A percentile compares a stretch with the other conserved stretches of the same genome.
Conservation (phyloP, 1,140 invertebrate species). For the Metopolophium dirhodum region DNA sequence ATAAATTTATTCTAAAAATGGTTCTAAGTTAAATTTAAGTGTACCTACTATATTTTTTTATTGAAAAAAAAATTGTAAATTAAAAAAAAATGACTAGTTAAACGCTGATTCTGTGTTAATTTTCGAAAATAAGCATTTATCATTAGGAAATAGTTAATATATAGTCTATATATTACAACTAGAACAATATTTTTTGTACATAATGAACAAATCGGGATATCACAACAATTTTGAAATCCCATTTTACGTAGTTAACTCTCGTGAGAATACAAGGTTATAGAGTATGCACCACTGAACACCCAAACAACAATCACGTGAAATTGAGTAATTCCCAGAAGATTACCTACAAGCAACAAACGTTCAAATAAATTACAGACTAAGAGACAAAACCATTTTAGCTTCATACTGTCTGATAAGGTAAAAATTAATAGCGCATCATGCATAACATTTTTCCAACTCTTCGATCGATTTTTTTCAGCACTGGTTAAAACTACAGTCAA, state of each 20-base stretch:
- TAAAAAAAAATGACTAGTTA: not conserved
- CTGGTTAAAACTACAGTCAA: not conserved
- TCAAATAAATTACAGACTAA: slow-evolving; percentile 2
- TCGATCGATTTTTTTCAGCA: not conserved
- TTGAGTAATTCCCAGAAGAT: slow-evolving; percentile 2
- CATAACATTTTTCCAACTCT: not conserved
- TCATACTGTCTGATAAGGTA: not conserved
- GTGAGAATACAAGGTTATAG: not conserved
- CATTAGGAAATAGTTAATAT: not conserved
- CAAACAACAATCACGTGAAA: slow-evolving; percentile 3
- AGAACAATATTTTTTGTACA: not conserved
- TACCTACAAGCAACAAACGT: not conserved
- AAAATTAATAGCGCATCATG: not conserved
- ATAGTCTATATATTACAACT: not conserved
- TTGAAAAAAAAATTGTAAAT: not conserved
- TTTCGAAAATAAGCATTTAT: not conserved
- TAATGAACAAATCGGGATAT: not conserved
- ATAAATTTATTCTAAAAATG: not conserved
- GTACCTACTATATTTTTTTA: not conserved
- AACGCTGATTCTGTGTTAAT: not conserved
- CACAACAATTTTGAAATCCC: not conserved
- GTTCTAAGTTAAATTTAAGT: not conserved
- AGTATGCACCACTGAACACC: slow-evolving; percentile 7
- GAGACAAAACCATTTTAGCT: not conserved
- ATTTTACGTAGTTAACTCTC: not conserved